Base-by-base conservation (phyloP, 2,113 vertebrate species). In the Rousettus leschenaultii region DNA sequence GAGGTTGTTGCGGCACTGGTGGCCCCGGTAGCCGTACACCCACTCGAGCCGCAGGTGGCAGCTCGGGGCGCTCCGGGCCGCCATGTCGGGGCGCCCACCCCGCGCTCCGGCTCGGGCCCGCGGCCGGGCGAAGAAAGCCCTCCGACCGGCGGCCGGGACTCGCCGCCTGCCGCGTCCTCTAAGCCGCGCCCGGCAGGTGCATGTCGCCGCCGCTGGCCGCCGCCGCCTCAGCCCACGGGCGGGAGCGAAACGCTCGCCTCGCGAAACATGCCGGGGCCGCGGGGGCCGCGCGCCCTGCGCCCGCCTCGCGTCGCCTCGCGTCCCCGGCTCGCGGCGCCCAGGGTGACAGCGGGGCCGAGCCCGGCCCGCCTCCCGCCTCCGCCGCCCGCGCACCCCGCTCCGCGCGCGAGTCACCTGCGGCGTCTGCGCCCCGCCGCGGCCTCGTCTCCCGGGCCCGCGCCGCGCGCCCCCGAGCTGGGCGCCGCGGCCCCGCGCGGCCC, bases 1-100 rank as follows among this genome's bases (percentile, higher is more conserved):
- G 97, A 99, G 99, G 99, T 99, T 99, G 99, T 99, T 99, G 99
- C 99, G 99, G 98, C 99, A 99, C 99, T 99, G 99, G 96, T 99
- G 99, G 97, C 99, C 99, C 96, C 99, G 99, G 99, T 99, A 99
- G 97, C 99, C 99, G 98, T 99, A 99, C 96, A 99, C 99, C 99
- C 99, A 99, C 98, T 99, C 99, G 96, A 99, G 99, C 98, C 99
- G 99, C 98, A 99, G 99, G 99, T 99, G 99, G 99, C 99, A 99
- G 98, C 98, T 99, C 92, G 99, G 99, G 98, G 99, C 99, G 98
- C 99, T 99, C 97, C 99, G 99, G 99, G 99, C 99, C 98, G 99
- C 99, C 99, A 99, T 99, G 98, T 98, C 99, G 97, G 97, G 96
- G 95, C 87, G 94, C 97, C 91, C 94, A 77, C 93, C 95, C 73